Base-by-base conservation (phyloP, 2,797 vertebrate genomes). In the Cuniculus paca region DNA sequence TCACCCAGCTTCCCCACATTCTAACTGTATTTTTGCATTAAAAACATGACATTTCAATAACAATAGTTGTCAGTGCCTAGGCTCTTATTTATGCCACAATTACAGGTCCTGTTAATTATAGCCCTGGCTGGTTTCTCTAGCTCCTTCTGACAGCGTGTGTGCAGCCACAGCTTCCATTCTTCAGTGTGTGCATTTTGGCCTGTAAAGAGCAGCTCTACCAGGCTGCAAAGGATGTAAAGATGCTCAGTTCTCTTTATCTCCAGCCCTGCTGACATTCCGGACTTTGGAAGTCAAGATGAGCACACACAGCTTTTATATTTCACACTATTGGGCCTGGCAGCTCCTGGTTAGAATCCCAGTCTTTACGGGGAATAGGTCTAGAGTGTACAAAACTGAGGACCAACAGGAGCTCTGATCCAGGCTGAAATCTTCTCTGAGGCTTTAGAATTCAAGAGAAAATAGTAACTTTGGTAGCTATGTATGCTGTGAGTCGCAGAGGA, bases 1-100 rank as follows among this genome's bases (percentile, higher is more conserved):
- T 74, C 7, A 60, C 39, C 92, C 94, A 88, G 96, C 91, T 94
- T 97, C 95, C 75, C 80, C 68, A 39, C 95, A 90, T 75, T 94
- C 96, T 58, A 91, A 75, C 97, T 92, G 95, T 90, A 95, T 92
- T 97, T 97, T 82, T 78, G 80, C 97, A 95, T 95, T 94, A 95
- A 97, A 97, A 98, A 98, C 88, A 80, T 68, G 92, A 92, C 82
- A 97, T 95, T 97, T 97, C 91, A 97, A 83, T 90, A 95, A 97
- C 96, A 95, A 96, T 91, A 94, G 91, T 88, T 96, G 75, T 86
- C 98, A 97, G 91, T 83, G 90, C 80, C 82, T 72, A 72, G 80
- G 52, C 82, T 91, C 89, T 82, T 28, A 94, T 97, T 98, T 91
- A 97, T 95, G 96, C 74, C 82, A 95, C 93, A 98, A 96, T 98